Conservation (phyloP, 1,140 invertebrate species). For the Aradophagus sp. region DNA sequence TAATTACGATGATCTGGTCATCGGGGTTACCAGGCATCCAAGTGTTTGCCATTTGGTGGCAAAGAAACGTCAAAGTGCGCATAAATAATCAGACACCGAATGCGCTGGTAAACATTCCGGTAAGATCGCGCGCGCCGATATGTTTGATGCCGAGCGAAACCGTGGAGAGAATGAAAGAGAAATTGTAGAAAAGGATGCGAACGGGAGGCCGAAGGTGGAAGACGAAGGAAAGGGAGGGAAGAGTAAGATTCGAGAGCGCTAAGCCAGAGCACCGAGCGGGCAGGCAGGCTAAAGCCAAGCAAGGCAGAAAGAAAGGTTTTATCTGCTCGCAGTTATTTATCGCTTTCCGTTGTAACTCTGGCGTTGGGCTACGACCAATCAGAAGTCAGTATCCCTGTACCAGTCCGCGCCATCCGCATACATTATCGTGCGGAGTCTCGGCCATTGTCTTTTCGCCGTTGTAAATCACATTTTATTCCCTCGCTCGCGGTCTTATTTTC, state of each 20-base stretch:
- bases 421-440: conserved; percentile 73
- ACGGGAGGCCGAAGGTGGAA: conserved; percentile 14
- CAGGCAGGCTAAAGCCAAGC: conserved; percentile 55
- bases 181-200: conserved; percentile 45
- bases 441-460: conserved; percentile 75
- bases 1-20: too few species aligned
- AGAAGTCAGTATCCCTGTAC: conserved; percentile 74
- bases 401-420: conserved; percentile 75
- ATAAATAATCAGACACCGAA: conserved; percentile 13
- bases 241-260: conserved; percentile 62
- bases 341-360: conserved; percentile 75
- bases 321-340: conserved; percentile 75
- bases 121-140: conserved; percentile 38
- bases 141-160: conserved; percentile 40
- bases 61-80: conserved; percentile 7
- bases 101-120: conserved; percentile 29
- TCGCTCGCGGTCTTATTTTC: conserved; percentile 74
- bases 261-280: conserved; percentile 55
- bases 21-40: too few species aligned
- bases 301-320: conserved; percentile 73
- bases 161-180: conserved; percentile 47
- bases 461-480: conserved; percentile 76
- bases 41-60: conserved; percentile 12
- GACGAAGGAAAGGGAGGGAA: conserved; percentile 18
- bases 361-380: conserved; percentile 72